A percentile compares a stretch with the other conserved stretches of the same genome.
Evolutionary conservation across 2,888 invertebrate genomes (phyloP).

Genomic region (Aplocera efformata): DNA sequence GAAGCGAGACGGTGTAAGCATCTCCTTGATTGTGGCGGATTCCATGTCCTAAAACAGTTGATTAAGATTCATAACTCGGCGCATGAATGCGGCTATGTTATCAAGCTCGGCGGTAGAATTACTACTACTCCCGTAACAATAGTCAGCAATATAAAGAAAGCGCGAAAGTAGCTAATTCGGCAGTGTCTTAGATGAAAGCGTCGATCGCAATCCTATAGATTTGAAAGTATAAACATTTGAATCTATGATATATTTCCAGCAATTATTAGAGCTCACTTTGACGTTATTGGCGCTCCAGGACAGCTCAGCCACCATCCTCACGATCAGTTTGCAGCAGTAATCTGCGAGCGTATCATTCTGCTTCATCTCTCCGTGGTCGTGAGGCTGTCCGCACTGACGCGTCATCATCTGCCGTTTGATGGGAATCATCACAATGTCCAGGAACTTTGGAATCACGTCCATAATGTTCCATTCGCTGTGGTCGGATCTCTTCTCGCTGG

Average conservation of each 20-base stretch:
- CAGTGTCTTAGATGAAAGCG: too few relatives aligned
- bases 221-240: too few relatives aligned
- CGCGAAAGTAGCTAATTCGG: too few relatives aligned
- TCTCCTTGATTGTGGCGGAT: constrained; percentile 85
- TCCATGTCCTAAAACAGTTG: constrained; percentile 79
- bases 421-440: constrained; percentile 91
- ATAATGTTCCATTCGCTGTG: constrained; percentile 83
- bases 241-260: too few relatives aligned
- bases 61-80: background rate
- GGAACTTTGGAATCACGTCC: constrained; percentile 90
- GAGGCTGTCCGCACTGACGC: constrained; percentile 66
- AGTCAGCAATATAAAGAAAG: too few relatives aligned
- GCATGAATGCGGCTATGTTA: too few relatives aligned
- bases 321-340: constrained; percentile 88
- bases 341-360: constrained; percentile 81
- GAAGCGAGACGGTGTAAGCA: constrained; percentile 94
- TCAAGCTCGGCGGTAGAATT: too few relatives aligned
- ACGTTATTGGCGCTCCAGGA: constrained; percentile 63
- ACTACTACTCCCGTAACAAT: too few relatives aligned
- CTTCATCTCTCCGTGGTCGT: constrained; percentile 74
- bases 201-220: too few relatives aligned
- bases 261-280: constrained; percentile 52
- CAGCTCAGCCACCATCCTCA: constrained; percentile 92
- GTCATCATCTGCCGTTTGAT: constrained; percentile 81
- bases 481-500: constrained; percentile 37